Evolutionary conservation across 2,113 vertebrate species (phyloP), one percentile per base, ranked within the genome.

Genomic region (Cairina moschata): DNA sequence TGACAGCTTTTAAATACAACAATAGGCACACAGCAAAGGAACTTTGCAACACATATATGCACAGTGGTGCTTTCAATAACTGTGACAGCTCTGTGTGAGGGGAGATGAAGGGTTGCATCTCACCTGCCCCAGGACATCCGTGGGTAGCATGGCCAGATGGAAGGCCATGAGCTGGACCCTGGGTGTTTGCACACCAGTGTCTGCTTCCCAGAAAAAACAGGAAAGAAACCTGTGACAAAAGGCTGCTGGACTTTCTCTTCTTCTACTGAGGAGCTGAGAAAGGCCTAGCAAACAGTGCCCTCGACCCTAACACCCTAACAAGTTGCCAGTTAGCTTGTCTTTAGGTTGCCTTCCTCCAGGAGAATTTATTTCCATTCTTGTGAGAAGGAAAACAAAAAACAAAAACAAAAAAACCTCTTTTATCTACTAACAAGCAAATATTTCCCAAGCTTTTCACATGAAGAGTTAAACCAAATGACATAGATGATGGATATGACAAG

Each of bases 101-200:
- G 32, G 17, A 82, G 13, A 32, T 12, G 29, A 73, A 66, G 2
- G 1, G 13, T 5, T 73, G 6, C 8, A n/a, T 22, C 12, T 79
- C 1, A 1, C 2, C 5, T 36, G 1, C 20, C 5, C 3, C 36
- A 78, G 9, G 11, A 2, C 15, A 17, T 74, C 13, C 5, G n/a
- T 7, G 10, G 50, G 7, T 29, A 20, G 12, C 38, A 29, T 8
- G 34, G 28, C 17, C 15, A 26, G 38, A 40, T 12, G 46, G 46
- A 48, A 48, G 21, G 46, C 46, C 1, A 1, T 1, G 1, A 2
- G 17, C 8, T 1, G 0, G 20, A 22, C 7, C 15, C 2, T 31
- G 54, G 4, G 3, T 9, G 1, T 8, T 77, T 76, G 25, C 16
- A 58, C 11, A 42, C 3, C 3, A 12, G 1, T 34, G 3, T 55